Evolutionary conservation across 2,113 vertebrate species (phyloP), one percentile per base, ranked within the genome.

Genomic region (Malurus alboscapulatus): DNA sequence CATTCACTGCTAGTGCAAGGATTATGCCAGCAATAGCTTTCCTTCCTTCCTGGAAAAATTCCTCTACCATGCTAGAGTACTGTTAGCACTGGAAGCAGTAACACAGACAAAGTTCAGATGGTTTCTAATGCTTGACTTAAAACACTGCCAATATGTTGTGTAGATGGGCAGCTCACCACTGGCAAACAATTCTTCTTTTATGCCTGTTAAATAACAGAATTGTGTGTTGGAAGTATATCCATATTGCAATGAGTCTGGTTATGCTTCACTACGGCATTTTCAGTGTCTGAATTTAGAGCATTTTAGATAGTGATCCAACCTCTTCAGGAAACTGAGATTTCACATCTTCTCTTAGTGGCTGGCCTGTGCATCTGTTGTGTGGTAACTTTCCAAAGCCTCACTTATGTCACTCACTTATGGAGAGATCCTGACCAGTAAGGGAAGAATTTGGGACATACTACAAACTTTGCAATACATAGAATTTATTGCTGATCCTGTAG

Each of bases 31-130:
- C 6, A 58, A 38, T 19, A 83, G 32, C 10, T 44, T 61, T 9
- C 3, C 0, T 3, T 2, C 5, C 5, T 38, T 38, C 4, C 2
- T 0, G 1, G 6, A 91, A 79, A 79, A 54, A 59, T 74, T 26
- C 74, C 47, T 26, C 14, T 3, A 22, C 17, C 47, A 10, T 25
- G 54, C 51, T 40, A 61, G 47, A 61, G 47, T 55, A 16, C 7
- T 66, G 6, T 38, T 54, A 47, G 9, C 59, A 27, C 19, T 66
- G 29, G 36, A 80, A 69, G 42, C 20, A 76, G 42, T 54, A 66
- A 48, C 9, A 50, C 2, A 65, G 34, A 62, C 13, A 14, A 58
- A 27, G 18, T n/a, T 83, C 62, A 19, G 22, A 51, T 12, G 26
- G 9, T 65, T 88, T 76, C 42, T n/a, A 51, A 30, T 36, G 15